These are phyloP conservation scores for Spilosoma lubricipeda DNA, from an alignment of 2,888 invertebrate genomes.

Conservation along the genomic window DNA sequence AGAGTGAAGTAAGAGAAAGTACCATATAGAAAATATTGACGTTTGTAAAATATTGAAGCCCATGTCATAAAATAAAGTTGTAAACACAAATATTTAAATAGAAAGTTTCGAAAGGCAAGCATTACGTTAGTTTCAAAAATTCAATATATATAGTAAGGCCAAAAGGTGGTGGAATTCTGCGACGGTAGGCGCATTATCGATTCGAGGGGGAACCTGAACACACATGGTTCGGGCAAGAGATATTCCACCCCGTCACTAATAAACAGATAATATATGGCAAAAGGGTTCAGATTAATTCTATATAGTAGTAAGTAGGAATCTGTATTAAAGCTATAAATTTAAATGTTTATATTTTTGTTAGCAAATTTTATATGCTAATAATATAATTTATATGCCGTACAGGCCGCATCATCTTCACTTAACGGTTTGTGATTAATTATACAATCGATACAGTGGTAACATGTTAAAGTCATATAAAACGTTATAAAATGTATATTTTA, in stretches of 20 bases:
- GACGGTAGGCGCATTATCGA: too few species aligned
- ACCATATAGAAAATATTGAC: background rate
- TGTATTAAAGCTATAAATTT: background rate
- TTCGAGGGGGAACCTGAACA: too few species aligned
- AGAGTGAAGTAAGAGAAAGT: background rate
- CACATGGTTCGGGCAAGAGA: too few species aligned
- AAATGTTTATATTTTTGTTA: too few species aligned
- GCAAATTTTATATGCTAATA: background rate
- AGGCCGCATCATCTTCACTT: background rate
- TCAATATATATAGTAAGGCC: too few species aligned
- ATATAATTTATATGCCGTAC: background rate
- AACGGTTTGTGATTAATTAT: background rate
- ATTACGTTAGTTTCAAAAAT: too few species aligned
- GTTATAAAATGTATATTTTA: too few species aligned
- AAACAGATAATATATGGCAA: background rate
- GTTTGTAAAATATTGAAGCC: too few species aligned
- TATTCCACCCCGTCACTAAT: background rate
- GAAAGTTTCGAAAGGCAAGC: background rate
- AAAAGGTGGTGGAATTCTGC: too few species aligned
- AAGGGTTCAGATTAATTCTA: background rate
- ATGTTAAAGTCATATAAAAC: background rate
- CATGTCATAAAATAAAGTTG: background rate
- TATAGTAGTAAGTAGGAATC: background rate
- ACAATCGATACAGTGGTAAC: background rate
- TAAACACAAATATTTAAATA: background rate